phyloP scores from a whole-genome alignment of 2,888 invertebrate species.

The Cataglyphis albicans region DNA sequence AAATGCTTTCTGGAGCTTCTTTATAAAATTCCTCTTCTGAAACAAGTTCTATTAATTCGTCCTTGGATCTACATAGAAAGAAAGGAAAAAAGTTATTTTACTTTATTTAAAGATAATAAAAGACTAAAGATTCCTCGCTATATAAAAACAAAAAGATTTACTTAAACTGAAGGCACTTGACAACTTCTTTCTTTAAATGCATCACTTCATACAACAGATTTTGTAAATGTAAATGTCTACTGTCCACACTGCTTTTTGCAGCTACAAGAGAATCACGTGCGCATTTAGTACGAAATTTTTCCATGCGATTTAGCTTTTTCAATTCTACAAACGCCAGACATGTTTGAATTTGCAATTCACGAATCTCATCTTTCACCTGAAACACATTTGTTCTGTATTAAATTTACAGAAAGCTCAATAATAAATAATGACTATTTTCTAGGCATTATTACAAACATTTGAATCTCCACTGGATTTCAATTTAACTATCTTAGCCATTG shows the following conservation, averaged over 20 bases:
- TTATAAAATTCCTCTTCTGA: conserved; percentile 93
- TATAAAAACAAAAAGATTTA: conserved; percentile 77
- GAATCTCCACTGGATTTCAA: conserved; percentile 88
- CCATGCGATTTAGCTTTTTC: conserved; percentile 95
- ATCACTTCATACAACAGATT: conserved; percentile 97
- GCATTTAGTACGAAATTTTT: conserved; percentile 94
- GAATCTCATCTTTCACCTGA: conserved; percentile 89
- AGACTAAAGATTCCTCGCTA: background rate
- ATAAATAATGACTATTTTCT: background rate
- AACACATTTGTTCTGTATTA: background rate
- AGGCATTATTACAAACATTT: conserved; percentile 85
- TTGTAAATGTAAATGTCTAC: conserved; percentile 95
- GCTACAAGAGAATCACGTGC: conserved; percentile 93
- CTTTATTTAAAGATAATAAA: conserved; percentile 40
- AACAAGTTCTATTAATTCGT: conserved; percentile 96
- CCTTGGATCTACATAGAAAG: conserved; percentile 90
- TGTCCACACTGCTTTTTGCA: conserved; percentile 96
- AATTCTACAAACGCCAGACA: conserved; percentile 93
- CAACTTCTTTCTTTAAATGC: conserved; percentile 97
- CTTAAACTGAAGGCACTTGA: conserved; percentile 97
- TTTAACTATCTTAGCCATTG: conserved; percentile 90
- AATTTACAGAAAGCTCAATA: conserved; percentile 31
- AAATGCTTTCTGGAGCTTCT: conserved; percentile 91
- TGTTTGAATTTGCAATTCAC: conserved; percentile 90
- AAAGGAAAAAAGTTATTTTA: conserved; percentile 11